These are phyloP conservation scores for Sarcophaga caerulescens DNA, from an alignment of 2,888 invertebrate species.

Conservation along the genomic window DNA sequence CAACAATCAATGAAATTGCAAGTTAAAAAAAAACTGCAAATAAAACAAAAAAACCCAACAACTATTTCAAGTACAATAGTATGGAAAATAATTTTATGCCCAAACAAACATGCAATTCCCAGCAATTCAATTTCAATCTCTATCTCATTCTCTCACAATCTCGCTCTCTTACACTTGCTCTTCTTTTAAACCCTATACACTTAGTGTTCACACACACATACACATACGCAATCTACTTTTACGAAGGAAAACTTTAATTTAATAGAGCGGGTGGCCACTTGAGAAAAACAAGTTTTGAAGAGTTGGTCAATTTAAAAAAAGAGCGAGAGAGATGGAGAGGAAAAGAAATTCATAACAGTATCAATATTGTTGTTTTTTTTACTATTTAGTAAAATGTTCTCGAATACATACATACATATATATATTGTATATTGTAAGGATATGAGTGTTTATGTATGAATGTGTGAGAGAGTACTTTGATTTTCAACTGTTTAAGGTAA, in stretches of 20 bases:
- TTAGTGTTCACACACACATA: background rate
- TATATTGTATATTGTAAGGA: too few species aligned
- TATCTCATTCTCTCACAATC: background rate
- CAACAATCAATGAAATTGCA: background rate
- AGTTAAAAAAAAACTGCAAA: background rate
- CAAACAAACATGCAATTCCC: slow-evolving; percentile 25
- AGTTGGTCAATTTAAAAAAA: slow-evolving; percentile 40
- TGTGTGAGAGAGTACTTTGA: too few species aligned
- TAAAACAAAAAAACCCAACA: background rate
- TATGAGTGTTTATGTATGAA: too few species aligned
- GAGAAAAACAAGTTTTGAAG: slow-evolving; percentile 34
- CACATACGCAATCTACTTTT: background rate
- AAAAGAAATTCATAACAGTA: slow-evolving; percentile 19
- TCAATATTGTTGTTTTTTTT: background rate
- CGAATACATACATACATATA: too few species aligned
- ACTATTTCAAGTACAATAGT: background rate
- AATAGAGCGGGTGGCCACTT: slow-evolving; percentile 12
- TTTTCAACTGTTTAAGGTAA: slow-evolving; percentile 17
- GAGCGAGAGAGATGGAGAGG: background rate
- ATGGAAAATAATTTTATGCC: slow-evolving; percentile 39
- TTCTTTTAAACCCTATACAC: too few species aligned
- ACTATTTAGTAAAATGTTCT: too few species aligned
- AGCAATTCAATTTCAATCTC: slow-evolving; percentile 25
- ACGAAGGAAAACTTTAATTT: background rate
- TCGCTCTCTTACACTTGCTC: background rate